A percentile compares a stretch with the other conserved stretches of the same genome.
Conservation (phyloP, 2,113 vertebrate species). For the Phodopus roborovskii region DNA sequence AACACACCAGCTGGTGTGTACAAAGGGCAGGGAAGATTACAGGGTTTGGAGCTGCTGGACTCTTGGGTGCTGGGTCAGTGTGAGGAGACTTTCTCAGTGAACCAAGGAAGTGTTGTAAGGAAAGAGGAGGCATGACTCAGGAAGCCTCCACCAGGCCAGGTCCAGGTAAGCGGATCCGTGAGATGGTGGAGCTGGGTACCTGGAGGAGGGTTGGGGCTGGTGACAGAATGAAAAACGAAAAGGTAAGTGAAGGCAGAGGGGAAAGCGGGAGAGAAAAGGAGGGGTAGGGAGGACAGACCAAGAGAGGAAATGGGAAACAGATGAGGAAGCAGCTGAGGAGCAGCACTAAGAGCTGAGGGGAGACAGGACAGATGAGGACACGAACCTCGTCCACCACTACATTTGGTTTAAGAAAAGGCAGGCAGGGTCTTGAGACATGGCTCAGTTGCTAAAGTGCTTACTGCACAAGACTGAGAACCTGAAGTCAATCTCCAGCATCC, state of each 20-base stretch:
- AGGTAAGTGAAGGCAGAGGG: no score
- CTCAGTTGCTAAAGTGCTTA: not conserved
- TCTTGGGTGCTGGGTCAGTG: not conserved
- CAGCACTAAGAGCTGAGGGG: not conserved
- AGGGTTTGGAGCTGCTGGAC: not conserved
- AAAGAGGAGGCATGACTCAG: not conserved
- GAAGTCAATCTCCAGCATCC: not conserved
- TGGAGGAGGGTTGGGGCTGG: not conserved
- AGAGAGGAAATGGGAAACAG: no score
- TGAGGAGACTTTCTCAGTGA: not conserved
- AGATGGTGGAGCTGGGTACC: not conserved
- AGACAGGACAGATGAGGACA: not conserved
- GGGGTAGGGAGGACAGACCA: no score
- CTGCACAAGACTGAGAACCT: not conserved
- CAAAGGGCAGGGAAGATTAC: not conserved
- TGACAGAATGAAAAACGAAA: not conserved
- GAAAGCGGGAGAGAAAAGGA: no score
- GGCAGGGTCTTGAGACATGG: not conserved
- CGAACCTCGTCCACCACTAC: not conserved
- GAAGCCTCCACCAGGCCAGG: not conserved
- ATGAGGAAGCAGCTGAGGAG: rapidly evolving
- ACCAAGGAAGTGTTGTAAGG: not conserved
- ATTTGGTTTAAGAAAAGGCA: not conserved
- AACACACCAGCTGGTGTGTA: no score
- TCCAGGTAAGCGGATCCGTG: no score